These are phyloP conservation scores for Dipodomys merriami DNA, from an alignment of 2,113 vertebrate species.

Conservation along the genomic window DNA sequence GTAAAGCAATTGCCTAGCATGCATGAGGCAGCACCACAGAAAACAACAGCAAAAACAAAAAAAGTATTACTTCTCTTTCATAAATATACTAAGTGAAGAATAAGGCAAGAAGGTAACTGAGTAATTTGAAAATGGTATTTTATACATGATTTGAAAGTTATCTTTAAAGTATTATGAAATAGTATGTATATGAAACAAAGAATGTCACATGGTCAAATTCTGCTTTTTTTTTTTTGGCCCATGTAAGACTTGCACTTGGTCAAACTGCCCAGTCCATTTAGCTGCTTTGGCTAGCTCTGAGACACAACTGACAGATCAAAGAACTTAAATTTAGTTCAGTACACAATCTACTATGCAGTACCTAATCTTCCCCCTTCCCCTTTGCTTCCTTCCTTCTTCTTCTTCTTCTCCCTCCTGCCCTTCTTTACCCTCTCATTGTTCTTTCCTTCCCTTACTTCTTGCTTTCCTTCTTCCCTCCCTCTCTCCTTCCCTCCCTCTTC, in stretches of 20 bases:
- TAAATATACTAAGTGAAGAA: not conserved
- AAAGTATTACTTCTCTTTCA: not conserved
- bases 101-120: not conserved
- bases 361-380: not conserved
- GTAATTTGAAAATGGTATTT: not conserved
- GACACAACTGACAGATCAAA: slow-evolving; percentile 72
- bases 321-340: slow-evolving; percentile 66
- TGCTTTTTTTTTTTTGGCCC: not conserved
- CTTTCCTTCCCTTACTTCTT: too few species aligned
- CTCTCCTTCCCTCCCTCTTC: too few species aligned
- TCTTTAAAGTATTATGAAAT: too few species aligned
- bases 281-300: slow-evolving; percentile 53
- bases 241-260: slow-evolving; percentile 27
- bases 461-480: too few species aligned
- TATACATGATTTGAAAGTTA: slow-evolving; percentile 12
- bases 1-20: not conserved
- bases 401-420: too few species aligned
- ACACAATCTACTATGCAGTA: slow-evolving; percentile 63
- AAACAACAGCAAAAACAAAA: not conserved
- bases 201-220: not conserved
- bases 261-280: slow-evolving; percentile 43
- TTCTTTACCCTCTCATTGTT: too few species aligned
- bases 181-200: not conserved
- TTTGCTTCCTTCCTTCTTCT: too few species aligned
- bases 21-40: not conserved